Evolutionary conservation across 2,888 invertebrate genomes (phyloP), one percentile per base, ranked within the genome.

Genomic region (Tenthredo notha): DNA sequence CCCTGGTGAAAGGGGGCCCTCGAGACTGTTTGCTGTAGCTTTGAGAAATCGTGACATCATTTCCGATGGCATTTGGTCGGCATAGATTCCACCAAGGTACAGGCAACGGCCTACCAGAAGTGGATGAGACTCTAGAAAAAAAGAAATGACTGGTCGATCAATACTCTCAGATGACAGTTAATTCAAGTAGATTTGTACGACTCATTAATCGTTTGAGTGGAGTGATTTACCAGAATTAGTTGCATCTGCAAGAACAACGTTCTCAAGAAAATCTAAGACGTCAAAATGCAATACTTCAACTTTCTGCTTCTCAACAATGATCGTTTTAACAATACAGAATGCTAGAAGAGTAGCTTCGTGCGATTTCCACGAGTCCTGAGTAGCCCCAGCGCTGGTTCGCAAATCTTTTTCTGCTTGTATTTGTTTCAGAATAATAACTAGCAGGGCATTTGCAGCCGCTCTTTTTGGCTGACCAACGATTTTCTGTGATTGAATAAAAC

Each of bases 321-420:
- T 86, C 74, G 91, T 93, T 25, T 94, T 93, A 33, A 94, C 94
- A 21, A 93, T 93, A n/a, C 95, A 95, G 15, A 96, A 92, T 7
- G 95, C 95, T 65, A 95, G 92, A 94, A 96, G 94, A 86, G 95
- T 94, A 0, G 95, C 94, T 90, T 96, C 96, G 87, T 94, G 93
- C 37, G 95, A 93, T 92, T 96, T 96, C 96, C 96, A 96, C 95
- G 95, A 95, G 85, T 93, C 2, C 40, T 43, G 40, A 43, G 40
- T 90, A 7, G 33, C 67, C 33, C 15, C 15, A 12, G 1, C 89
- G 90, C 90, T 94, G 93, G 50, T 94, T 90, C 0, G 93, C 94
- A 85, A 94, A 94, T 0, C 93, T 92, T 85, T 95, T 94, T 95
- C 94, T 54, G 95, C 95, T 87, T 94, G 94, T 85, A 95, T 91